These are phyloP conservation scores for Lethenteron reissneri DNA, from an alignment of 2,113 vertebrate genomes.

Conservation along the genomic window DNA sequence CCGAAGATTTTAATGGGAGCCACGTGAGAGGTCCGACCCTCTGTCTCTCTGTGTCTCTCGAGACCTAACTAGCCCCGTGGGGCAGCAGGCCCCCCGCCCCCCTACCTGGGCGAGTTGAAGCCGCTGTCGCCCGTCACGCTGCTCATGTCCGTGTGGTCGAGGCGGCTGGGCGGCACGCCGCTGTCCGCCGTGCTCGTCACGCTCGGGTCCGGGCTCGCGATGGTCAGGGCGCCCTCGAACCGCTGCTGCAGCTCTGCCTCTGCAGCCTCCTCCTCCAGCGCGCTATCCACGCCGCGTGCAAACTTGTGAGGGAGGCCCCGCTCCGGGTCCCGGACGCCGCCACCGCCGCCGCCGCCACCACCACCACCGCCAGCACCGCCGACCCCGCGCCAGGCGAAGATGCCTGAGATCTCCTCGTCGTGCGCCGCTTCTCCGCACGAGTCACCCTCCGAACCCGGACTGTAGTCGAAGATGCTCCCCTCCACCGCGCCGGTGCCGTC, in stretches of 20 bases:
- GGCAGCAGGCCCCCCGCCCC: no score
- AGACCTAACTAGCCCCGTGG: no score
- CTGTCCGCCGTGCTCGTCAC: constrained; percentile 73
- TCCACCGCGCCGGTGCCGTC: neutral
- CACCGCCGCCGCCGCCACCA: constrained; percentile 43
- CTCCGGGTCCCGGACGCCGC: constrained; percentile 34
- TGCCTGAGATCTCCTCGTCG: constrained; percentile 1
- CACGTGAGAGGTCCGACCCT: neutral
- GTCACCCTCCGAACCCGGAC: neutral
- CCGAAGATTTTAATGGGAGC: neutral
- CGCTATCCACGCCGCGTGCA: constrained; percentile 77
- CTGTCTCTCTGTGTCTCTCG: no score
- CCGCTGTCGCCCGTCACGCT: constrained; percentile 96
- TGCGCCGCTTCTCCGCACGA: neutral
- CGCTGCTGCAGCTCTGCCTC: constrained; percentile 48
- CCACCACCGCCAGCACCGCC: constrained; percentile 12
- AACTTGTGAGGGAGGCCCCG: constrained; percentile 77
- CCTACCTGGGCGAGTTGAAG: constrained; percentile 99
- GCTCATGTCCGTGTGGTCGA: constrained; percentile 98
- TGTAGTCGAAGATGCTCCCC: constrained; percentile 1
- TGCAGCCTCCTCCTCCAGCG: constrained; percentile 59
- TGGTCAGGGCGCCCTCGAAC: constrained; percentile 87
- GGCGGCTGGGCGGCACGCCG: constrained; percentile 68
- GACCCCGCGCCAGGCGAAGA: neutral
- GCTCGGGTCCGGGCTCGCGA: constrained; percentile 56